Base-by-base conservation (phyloP, 2,113 vertebrate species). In the Monarcha castaneiventris region DNA sequence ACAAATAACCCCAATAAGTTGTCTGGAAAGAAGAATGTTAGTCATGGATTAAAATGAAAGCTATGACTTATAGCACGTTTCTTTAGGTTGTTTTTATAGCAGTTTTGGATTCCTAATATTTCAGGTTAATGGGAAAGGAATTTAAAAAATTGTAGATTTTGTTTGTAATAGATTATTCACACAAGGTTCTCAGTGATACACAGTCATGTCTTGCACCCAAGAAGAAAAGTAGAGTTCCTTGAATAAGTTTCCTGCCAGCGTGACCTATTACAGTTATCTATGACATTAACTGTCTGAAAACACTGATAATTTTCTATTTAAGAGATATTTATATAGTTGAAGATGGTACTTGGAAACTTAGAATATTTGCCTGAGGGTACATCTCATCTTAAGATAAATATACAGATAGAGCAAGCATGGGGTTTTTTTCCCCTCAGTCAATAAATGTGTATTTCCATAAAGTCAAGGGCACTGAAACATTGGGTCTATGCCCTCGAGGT, bases 321-420 rank as follows among this genome's bases (percentile, higher is more conserved):
- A 66, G 66, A 93, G 33, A 37, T 89, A 94, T 79, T 94, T 87
- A 82, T 94, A 81, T 66, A 84, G 62, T 35, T 89, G 49, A 84
- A 82, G 54, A 89, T 68, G n/a, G 29, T 49, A 69, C 89, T 91
- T 91, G 62, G 27, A 89, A 46, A 82, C 84, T 78, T 74, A 58
- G 30, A 84, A 73, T 82, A 75, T 91, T 85, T 94, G 62, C 89
- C 41, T 93, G 66, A 82, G 51, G 73, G 44, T 48, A 89, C 81
- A 91, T 66, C 19, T 93, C n/a, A 46, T 61, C 41, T 84, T 90
- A 81, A 82, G 64, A 81, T 71, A 96, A 95, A 90, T 63, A 93
- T 6, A 75, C 10, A 21, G 39, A 59, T 32, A 81, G 35, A 92
- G 30, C 6, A 64, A 69, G 66, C 29, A 64, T 61, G n/a, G n/a